Percentiles rank a stretch among this genome's conserved stretches.
Evolutionary conservation across 1,140 invertebrate species (phyloP).

Genomic region (Protaetia brevitarsis): DNA sequence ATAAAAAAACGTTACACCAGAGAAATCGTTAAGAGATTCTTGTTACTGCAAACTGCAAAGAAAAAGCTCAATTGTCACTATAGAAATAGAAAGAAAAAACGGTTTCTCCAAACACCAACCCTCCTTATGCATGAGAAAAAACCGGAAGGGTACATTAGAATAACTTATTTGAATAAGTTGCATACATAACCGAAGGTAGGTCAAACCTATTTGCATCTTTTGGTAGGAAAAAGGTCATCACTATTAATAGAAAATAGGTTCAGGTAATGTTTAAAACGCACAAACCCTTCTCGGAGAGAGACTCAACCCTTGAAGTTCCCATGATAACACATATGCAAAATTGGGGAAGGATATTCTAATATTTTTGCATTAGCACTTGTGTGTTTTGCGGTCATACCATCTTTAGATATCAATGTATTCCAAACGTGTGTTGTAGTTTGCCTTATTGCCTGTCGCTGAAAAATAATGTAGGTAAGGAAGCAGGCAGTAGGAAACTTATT

Average conservation of each 20-base stretch:
- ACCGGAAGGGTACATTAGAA: slow-evolving; percentile 35
- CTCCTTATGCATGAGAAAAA: slow-evolving; percentile 44
- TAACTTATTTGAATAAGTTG: slow-evolving; percentile 42
- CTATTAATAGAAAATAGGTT: slow-evolving; percentile 38
- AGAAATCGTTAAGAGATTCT: not conserved
- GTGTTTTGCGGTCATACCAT: slow-evolving; percentile 4
- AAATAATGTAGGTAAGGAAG: slow-evolving; percentile 32
- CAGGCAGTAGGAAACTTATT: slow-evolving; percentile 34
- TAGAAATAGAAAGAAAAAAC: not conserved
- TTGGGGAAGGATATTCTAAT: slow-evolving; percentile 17
- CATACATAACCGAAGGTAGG: slow-evolving; percentile 40
- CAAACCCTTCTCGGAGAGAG: slow-evolving; percentile 25
- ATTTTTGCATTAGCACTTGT: slow-evolving; percentile 27
- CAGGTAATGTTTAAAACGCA: slow-evolving; percentile 33
- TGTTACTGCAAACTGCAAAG: not conserved
- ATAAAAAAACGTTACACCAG: slow-evolving; percentile 14
- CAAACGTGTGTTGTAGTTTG: not conserved
- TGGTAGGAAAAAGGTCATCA: slow-evolving; percentile 39
- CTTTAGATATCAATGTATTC: slow-evolving; percentile 4
- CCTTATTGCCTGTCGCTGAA: not conserved
- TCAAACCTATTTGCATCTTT: slow-evolving; percentile 43
- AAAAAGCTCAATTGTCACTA: not conserved
- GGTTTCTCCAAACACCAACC: slow-evolving; percentile 14
- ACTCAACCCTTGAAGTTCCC: slow-evolving; percentile 24
- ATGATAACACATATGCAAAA: slow-evolving; percentile 20